phyloP scores from a whole-genome alignment of 2,888 invertebrate genomes.

The Teinopalpus imperialis region DNA sequence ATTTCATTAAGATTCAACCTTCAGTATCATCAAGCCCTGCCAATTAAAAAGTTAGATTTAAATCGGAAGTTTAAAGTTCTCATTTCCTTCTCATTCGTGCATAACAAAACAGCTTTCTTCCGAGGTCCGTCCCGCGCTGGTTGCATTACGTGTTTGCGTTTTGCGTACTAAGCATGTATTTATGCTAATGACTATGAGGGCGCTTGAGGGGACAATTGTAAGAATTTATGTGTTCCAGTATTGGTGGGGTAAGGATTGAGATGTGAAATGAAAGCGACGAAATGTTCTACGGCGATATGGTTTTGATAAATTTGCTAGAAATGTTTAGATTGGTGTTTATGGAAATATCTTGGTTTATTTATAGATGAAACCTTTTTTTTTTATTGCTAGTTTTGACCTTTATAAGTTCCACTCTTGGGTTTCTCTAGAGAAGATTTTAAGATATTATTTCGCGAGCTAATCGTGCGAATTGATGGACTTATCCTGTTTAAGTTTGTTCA shows the following conservation, averaged over 20 bases:
- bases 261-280: slow-evolving; percentile 37
- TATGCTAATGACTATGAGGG: slow-evolving; percentile 34
- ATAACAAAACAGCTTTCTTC: slow-evolving; percentile 24
- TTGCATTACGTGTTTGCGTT: slow-evolving; percentile 29
- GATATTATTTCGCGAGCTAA: too few species aligned
- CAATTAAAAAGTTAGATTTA: slow-evolving; percentile 22
- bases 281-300: slow-evolving; percentile 30
- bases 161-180: slow-evolving; percentile 33
- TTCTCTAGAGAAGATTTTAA: too few species aligned
- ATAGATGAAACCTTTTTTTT: too few species aligned
- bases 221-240: slow-evolving; percentile 60
- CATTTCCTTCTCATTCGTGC: slow-evolving; percentile 20
- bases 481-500: too few species aligned
- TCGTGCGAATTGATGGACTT: too few species aligned
- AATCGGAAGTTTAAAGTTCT: slow-evolving; percentile 14
- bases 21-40: slow-evolving; percentile 1
- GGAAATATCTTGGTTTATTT: too few species aligned
- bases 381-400: too few species aligned
- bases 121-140: slow-evolving; percentile 7
- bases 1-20: slow-evolving; percentile 11
- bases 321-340: too few species aligned
- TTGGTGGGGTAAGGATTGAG: slow-evolving; percentile 41
- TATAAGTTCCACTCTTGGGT: too few species aligned
- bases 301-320: slow-evolving; percentile 13
- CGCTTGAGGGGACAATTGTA: slow-evolving; percentile 52